A percentile compares a stretch with the other conserved stretches of the same genome.
Conservation (phyloP, 2,797 vertebrate species). For the Gymnothorax reevesii region DNA sequence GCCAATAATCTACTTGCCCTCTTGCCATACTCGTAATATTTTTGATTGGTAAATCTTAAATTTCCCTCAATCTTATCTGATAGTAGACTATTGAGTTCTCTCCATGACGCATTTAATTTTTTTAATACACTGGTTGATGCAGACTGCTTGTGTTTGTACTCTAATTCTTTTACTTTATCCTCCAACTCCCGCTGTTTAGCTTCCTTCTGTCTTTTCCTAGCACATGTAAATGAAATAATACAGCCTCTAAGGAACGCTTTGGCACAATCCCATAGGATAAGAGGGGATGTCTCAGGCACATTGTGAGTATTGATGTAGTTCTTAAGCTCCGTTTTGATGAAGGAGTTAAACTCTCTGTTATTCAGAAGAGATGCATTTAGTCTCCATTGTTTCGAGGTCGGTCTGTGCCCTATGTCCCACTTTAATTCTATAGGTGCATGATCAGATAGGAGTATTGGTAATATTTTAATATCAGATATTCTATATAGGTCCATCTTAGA, state of each 20-base stretch:
- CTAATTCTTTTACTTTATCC: slow-evolving; percentile 13
- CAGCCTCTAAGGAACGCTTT: slow-evolving; percentile 27
- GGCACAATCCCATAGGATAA: slow-evolving; percentile 23
- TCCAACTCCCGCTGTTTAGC: slow-evolving; percentile 5
- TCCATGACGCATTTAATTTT: not conserved
- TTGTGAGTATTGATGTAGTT: too few relatives aligned
- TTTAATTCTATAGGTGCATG: too few relatives aligned
- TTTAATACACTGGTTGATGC: not conserved
- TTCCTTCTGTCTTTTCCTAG: not conserved
- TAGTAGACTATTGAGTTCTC: slow-evolving; percentile 8
- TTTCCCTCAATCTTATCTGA: slow-evolving; percentile 26
- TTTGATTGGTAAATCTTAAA: slow-evolving; percentile 22
- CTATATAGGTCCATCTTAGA: too few relatives aligned
- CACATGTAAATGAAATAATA: not conserved
- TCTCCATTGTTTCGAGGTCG: slow-evolving; percentile 4
- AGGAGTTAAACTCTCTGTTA: not conserved
- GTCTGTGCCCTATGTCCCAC: not conserved
- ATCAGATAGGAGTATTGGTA: too few relatives aligned
- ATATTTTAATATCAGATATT: too few relatives aligned
- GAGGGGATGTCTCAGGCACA: not conserved
- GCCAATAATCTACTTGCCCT: slow-evolving; percentile 24
- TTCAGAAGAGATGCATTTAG: slow-evolving; percentile 22
- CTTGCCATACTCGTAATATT: slow-evolving; percentile 30
- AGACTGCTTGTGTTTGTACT: slow-evolving; percentile 34
- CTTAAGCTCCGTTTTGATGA: too few relatives aligned